Evolutionary conservation across 2,113 vertebrate genomes (phyloP), one percentile per base, ranked within the genome.

Genomic region (Atractosteus spatula): DNA sequence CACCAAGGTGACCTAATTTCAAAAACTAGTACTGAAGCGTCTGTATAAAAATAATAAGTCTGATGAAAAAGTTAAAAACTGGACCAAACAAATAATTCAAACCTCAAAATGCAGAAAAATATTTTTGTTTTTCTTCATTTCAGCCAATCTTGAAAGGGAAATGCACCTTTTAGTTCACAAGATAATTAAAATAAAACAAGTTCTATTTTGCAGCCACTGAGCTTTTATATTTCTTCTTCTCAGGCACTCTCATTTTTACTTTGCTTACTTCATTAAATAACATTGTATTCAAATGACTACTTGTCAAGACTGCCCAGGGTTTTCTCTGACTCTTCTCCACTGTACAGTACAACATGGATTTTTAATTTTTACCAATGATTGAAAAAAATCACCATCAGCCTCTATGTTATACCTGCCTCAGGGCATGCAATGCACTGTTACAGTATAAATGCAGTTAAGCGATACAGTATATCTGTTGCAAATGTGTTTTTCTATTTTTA

Each of bases 201-300:
- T 14, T 59, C 65, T 62, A 81, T 57, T 17, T 75, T 68, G 47
- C 41, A 72, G 29, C 29, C 62, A 61, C 6, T 29, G 41, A 2
- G n/a, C 69, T 62, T 85, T 70, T 80, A 85, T 80, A 85, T 82
- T 76, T 81, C 13, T 79, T 69, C 73, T 11, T 13, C 29, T 5
- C 62, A 81, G 51, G 65, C 41, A n/a, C 44, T 74, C n/a, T 29
- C 2, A 29, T 29, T 29, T 29, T 82, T 68, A 13, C 64, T 75
- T 45, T 62, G 77, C 78, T 75, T 65, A 69, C 80, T 74, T 76
- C 74, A 75, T 59, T 12, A 3, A 59, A 11, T 7, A 7, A 12
- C 75, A 77, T 69, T 70, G 16, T 69, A 74, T 82, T 78, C 57
- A 79, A 77, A 81, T 61, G 66, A 74, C 74, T 76, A 72, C 69